Base-by-base conservation (phyloP, 2,888 invertebrate genomes). In the Mythimna loreyi region DNA sequence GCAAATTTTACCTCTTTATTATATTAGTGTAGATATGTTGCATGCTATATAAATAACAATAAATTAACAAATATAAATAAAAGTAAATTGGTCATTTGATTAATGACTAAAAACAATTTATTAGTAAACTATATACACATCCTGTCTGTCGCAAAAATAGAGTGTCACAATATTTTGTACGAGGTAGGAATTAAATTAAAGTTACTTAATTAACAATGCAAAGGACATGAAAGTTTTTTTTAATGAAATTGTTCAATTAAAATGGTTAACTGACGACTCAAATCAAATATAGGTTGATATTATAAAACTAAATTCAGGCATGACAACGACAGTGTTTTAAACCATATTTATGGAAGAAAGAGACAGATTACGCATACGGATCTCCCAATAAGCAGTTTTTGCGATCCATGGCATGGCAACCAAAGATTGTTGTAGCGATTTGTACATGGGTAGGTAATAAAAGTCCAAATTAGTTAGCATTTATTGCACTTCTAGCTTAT, bases 101-200 rank as follows among this genome's bases (percentile, higher is more conserved):
- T 76, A 61, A 53, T 5, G 6, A 49, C 52, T 69, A 61, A 61
- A 21, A 33, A 36, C 43, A 43, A 1, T 66, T 21, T 33, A 61
- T 43, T 36, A 33, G 16, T 43, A n/a, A 49, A 43, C 30, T 60
- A 56, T 53, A 25, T 28, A 43, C 63, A 62, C 55, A 49, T 65
- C 36, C 53, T 47, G 70, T 52, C 47, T 67, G 60, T 67, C 57
- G 57, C 36, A 60, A 75, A 80, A 72, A 68, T 55, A 75, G 3
- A 56, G 67, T 60, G 28, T 33, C 40, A 63, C 65, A 55, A 61
- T 66, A 72, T 80, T 63, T 55, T 63, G 9, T 60, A 57, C 67
- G 57, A 72, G 60, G 56, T 66, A 68, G 60, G 57, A 58, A 72
- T 60, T 21, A 19, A 45, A 57, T 63, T 40, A 6, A 64, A 78